Base-by-base conservation (phyloP, 2,888 invertebrate genomes). In the Nomada lathburiana region DNA sequence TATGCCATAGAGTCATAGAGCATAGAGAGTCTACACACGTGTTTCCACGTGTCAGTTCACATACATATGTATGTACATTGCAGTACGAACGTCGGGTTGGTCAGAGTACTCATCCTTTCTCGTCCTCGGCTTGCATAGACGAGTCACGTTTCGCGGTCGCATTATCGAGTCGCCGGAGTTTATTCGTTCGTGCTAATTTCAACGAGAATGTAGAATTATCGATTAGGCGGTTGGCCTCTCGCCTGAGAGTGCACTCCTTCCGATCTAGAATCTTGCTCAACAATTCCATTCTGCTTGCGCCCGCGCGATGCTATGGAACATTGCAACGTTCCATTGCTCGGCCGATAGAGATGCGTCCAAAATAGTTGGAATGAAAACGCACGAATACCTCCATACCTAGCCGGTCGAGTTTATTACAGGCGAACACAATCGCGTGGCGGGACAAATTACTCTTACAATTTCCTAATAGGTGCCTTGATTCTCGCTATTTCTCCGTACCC, bases 161-260 rank as follows among this genome's bases (percentile, higher is more conserved):
- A 73, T 77, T 79, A 79, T 84, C 75, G 82, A 78, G 77, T 85
- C 65, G 64, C 75, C n/a, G 57, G 62, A 77, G 76, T 85, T 84
- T 85, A 76, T 80, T 75, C 76, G 72, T 47, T 60, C 72, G 85
- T 76, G 68, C 76, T 78, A 82, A 85, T 82, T 84, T 69, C 72
- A 13, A 53, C 9, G 52, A 67, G 76, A 76, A 82, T 72, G 76
- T 50, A 42, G 55, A 63, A 59, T 26, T 59, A 85, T 84, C 65
- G 79, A 84, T 76, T 26, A 44, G 60, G 42, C 23, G 26, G n/a
- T 16, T 50, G 62, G 50, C 59, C 53, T 36, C 47, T 57, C 47
- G 47, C 42, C 23, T 36, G 18, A 36, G 18, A 26, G 68, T 26
- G 5, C 18, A 18, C 60, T 59, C 44, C 65, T 71, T 55, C 53